Evolutionary conservation across 2,113 vertebrate genomes (phyloP).

Genomic region (Ardeotis arabs): DNA sequence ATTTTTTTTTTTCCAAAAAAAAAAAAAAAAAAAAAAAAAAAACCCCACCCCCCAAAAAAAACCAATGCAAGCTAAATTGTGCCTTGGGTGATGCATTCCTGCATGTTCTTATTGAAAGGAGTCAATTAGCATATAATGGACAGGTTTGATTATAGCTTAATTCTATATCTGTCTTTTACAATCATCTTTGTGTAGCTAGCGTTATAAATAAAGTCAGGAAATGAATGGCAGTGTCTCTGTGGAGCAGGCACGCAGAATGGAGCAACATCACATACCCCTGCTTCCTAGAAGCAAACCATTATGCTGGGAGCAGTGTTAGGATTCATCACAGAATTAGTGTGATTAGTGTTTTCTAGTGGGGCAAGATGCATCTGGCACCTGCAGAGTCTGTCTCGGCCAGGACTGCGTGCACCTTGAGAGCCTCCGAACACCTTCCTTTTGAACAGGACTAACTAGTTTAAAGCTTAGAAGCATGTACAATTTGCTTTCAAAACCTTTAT

Average conservation of each 20-base stretch:
- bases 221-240: not conserved
- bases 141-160: not conserved
- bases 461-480: accelerated
- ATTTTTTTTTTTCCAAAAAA: too few relatives aligned
- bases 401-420: not conserved
- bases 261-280: not conserved
- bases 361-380: accelerated
- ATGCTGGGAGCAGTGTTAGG: not conserved
- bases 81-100: not conserved
- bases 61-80: not conserved
- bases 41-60: not conserved
- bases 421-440: not conserved
- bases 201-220: not conserved
- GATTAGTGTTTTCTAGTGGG: not conserved
- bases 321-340: not conserved
- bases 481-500: not conserved
- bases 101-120: not conserved
- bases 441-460: not conserved
- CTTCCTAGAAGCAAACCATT: not conserved
- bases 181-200: not conserved
- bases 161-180: not conserved
- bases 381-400: not conserved
- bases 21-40: not conserved
- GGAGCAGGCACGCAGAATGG: not conserved
- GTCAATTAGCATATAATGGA: not conserved